These are phyloP conservation scores for Psettodes erumei DNA, from an alignment of 2,113 vertebrate species.

Conservation along the genomic window DNA sequence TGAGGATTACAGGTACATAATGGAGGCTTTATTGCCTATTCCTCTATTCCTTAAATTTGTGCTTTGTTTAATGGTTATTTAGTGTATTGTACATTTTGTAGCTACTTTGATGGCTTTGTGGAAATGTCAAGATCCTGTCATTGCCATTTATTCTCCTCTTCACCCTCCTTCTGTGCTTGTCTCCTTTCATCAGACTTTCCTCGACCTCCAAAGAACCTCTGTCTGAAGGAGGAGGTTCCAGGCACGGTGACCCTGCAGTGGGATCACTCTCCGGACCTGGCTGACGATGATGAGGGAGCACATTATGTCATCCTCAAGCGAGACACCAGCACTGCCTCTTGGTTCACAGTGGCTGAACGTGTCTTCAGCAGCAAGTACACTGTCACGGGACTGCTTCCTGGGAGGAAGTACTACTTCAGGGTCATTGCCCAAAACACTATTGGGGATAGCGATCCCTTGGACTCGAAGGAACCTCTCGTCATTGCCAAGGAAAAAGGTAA, in stretches of 20 bases:
- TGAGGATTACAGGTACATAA: constrained; percentile 70
- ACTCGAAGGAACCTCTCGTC: constrained; percentile 76
- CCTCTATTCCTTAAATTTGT: background rate
- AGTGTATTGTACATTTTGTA: rapidly evolving
- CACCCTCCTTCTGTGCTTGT: background rate
- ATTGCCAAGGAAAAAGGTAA: constrained; percentile 77
- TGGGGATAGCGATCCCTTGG: constrained; percentile 72
- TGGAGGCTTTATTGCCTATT: background rate
- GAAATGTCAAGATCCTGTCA: background rate
- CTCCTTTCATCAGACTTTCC: constrained; percentile 69
- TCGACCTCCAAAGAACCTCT: constrained; percentile 69
- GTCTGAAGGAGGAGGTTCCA: constrained; percentile 75
- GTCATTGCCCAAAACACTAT: constrained; percentile 73
- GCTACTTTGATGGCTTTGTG: background rate
- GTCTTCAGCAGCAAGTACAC: constrained; percentile 78
- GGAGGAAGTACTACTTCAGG: constrained; percentile 81
- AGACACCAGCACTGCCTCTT: constrained; percentile 70
- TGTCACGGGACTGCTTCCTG: constrained; percentile 74
- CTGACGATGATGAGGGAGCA: constrained; percentile 52
- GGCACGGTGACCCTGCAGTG: constrained; percentile 77
- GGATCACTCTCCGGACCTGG: constrained; percentile 76
- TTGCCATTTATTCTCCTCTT: background rate
- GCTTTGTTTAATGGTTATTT: background rate
- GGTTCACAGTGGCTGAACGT: constrained; percentile 68
- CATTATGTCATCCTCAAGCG: constrained; percentile 78